These are phyloP conservation scores for Electrona antarctica DNA, from an alignment of 2,113 vertebrate species.

Conservation along the genomic window DNA sequence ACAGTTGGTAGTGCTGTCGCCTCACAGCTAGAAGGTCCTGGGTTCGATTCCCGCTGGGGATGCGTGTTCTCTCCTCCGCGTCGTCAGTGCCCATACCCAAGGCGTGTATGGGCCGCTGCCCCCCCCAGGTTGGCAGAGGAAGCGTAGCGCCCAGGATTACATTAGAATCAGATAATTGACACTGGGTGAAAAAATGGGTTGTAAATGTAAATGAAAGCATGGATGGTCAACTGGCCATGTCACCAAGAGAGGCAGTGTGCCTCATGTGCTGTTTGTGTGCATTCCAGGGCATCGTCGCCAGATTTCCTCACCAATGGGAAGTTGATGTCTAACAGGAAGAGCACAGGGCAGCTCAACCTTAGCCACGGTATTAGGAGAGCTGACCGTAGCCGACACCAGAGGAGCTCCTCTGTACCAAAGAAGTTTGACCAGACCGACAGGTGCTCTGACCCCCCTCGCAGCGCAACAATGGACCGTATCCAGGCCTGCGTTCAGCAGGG, in stretches of 20 bases:
- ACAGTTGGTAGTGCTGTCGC: too few species aligned
- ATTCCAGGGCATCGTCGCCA: constrained; percentile 86
- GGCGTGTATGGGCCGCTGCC: too few species aligned
- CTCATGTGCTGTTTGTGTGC: not conserved
- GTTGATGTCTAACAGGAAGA: constrained; percentile 87
- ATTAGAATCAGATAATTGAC: too few species aligned
- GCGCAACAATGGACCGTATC: constrained; percentile 92
- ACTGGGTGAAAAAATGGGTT: too few species aligned
- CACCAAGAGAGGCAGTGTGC: not conserved
- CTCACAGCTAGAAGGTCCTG: not conserved
- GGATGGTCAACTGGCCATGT: not conserved
- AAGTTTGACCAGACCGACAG: constrained; percentile 90
- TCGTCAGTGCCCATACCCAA: too few species aligned
- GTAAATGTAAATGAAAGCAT: too few species aligned
- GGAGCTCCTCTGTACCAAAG: constrained; percentile 95
- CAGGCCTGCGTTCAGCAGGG: constrained; percentile 88
- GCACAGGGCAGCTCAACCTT: constrained; percentile 89
- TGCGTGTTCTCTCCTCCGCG: too few species aligned
- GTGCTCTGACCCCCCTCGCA: constrained; percentile 89
- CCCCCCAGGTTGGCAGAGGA: too few species aligned
- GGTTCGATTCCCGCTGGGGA: too few species aligned
- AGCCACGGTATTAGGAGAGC: constrained; percentile 78
- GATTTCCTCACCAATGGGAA: constrained; percentile 86
- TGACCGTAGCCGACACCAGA: constrained; percentile 88
- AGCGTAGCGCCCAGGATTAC: too few species aligned